Conservation (phyloP, 2,797 vertebrate species). For the Botia kubotai region DNA sequence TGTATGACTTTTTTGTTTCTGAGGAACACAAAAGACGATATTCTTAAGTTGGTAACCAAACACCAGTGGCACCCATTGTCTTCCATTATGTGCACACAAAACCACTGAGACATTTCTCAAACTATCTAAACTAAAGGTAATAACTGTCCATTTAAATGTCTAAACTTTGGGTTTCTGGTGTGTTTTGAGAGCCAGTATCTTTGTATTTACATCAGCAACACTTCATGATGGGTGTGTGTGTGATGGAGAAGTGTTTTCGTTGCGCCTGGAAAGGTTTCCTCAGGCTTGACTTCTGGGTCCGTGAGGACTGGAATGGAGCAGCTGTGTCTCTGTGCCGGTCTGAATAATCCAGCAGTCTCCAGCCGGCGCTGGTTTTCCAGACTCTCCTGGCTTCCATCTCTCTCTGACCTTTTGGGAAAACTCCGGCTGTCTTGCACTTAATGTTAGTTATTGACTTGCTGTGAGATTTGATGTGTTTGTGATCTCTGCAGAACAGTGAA, state of each 20-base stretch:
- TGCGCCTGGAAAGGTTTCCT: conserved; percentile 26
- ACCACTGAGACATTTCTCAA: too few relatives aligned
- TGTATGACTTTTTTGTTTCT: too few relatives aligned
- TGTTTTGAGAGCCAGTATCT: conserved; percentile 1
- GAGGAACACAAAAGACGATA: too few relatives aligned
- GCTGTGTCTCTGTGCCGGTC: conserved; percentile 70
- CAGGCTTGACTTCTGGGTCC: conserved; percentile 4
- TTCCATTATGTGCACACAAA: too few relatives aligned
- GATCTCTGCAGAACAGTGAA: conserved; percentile 89
- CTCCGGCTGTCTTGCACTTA: conserved; percentile 12
- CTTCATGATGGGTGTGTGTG: neutral
- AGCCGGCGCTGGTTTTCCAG: conserved; percentile 74
- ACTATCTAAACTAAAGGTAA: too few relatives aligned
- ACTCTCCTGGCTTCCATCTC: conserved; percentile 23
- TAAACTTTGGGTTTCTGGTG: neutral
- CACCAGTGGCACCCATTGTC: too few relatives aligned
- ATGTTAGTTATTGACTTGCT: conserved; percentile 36
- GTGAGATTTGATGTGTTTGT: conserved; percentile 42
- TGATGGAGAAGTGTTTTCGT: neutral
- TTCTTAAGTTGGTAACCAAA: too few relatives aligned
- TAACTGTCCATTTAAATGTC: too few relatives aligned
- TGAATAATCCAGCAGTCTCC: conserved; percentile 77
- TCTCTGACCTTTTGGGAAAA: conserved; percentile 42
- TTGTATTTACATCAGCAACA: neutral
- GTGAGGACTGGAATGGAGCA: conserved; percentile 23